phyloP scores from a whole-genome alignment of 2,888 invertebrate species.

The Drosophila helvetica region DNA sequence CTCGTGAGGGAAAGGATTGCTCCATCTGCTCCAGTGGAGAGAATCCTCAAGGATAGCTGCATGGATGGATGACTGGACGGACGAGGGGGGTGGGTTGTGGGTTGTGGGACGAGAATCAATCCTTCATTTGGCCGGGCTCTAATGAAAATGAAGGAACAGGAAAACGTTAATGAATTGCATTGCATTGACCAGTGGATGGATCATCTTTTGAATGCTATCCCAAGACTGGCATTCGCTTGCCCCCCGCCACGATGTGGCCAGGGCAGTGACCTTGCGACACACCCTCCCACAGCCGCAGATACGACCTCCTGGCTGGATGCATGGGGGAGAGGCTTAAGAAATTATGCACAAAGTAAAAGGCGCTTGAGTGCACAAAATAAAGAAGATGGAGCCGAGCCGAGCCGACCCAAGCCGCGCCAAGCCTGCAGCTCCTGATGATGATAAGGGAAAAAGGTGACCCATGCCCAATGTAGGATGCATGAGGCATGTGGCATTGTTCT shows the following conservation, averaged over 20 bases:
- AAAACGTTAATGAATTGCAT: no score
- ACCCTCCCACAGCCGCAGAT: neutral
- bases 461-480: conserved; percentile 41
- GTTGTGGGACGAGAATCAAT: no score
- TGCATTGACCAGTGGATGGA: no score
- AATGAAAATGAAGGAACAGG: no score
- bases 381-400: conserved; percentile 37
- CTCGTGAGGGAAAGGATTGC: neutral
- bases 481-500: conserved; percentile 34
- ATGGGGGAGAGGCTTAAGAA: conserved; percentile 52
- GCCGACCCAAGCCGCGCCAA: no score
- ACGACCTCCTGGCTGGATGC: conserved; percentile 1
- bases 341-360: conserved; percentile 71
- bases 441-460: conserved; percentile 55
- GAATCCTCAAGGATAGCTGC: neutral
- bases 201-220: no score
- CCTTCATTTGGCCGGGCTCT: no score
- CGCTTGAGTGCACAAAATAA: conserved; percentile 71
- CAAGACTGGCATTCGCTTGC: no score
- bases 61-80: neutral
- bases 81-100: neutral
- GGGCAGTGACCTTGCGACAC: conserved; percentile 29
- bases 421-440: no score
- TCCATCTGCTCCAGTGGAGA: no score
- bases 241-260: no score